Base-by-base conservation (phyloP, 2,888 invertebrate species). In the Cataglyphis albicans region DNA sequence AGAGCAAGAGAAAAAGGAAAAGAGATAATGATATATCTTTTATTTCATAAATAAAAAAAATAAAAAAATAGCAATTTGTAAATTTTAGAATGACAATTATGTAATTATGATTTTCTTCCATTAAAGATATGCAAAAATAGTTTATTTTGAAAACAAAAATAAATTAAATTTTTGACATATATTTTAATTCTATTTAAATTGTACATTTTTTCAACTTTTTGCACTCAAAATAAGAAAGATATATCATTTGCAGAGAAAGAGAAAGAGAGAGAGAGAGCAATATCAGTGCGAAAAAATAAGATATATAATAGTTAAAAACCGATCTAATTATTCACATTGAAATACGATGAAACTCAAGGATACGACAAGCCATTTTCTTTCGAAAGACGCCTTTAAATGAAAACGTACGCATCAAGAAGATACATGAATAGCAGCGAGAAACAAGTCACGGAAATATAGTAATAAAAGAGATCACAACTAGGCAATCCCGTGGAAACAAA, bases 401-500 rank as follows among this genome's bases (percentile, higher is more conserved):
- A 81, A 64, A 38, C 12, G 44, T 25, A 4, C 65, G 68, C 74
- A 84, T 84, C 63, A 84, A 82, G 84, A 80, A 76, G 63, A 52
- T n/a, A 12, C 48, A 52, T 82, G 81, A 76, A 87, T 81, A 68
- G 82, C 7, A 35, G 29, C 55, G 78, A 52, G 76, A 88, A 65
- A 82, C 70, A 87, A 84, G 81, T 74, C 84, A 82, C 65, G 85
- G 73, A 81, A 74, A 85, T 73, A 73, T 73, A 73, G 84, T 84
- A 87, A 90, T 90, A 87, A 90, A 89, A 88, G 90, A 73, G 84
- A 74, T 89, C 87, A 84, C 65, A 78, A 63, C 52, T 81, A 83
- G 84, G 88, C 86, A 87, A 90, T 89, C 88, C 83, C 88, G 84
- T 86, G 85, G 89, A 90, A 90, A 90, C 89, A 90, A 90, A 90